Conservation (phyloP, 2,113 vertebrate species). For the Prionailurus viverrinus region DNA sequence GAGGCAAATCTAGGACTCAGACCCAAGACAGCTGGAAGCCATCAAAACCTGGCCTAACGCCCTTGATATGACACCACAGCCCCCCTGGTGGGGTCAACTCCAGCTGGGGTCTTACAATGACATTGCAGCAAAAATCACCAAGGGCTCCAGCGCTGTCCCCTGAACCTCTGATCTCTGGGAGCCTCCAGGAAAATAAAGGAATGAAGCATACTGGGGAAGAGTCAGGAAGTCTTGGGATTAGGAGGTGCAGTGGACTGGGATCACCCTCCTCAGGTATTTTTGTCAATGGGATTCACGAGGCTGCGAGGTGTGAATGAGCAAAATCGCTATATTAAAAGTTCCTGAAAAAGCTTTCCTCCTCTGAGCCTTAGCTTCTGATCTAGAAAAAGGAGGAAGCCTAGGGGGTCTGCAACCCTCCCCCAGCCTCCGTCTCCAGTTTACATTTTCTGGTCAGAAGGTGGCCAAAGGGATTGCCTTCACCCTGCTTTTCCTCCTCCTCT, state of each 20-base stretch:
- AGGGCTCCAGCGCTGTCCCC: background rate
- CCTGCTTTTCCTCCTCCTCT: background rate
- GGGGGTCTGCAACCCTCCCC: background rate
- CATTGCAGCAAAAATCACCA: background rate
- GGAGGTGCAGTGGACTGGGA: background rate
- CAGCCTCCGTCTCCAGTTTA: background rate
- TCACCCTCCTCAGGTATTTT: slow-evolving; percentile 72
- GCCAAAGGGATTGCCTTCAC: background rate
- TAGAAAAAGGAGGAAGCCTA: background rate
- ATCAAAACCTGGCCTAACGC: background rate
- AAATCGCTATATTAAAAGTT: slow-evolving; percentile 77
- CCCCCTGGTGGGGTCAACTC: background rate
- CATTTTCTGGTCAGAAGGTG: background rate
- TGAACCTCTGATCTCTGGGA: background rate
- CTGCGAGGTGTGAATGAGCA: slow-evolving; percentile 76
- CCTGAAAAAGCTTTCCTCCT: slow-evolving; percentile 62
- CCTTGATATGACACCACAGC: background rate
- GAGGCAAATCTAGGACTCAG: background rate
- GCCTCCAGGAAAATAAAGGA: background rate
- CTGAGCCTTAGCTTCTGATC: slow-evolving; percentile 41
- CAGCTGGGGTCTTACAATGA: background rate
- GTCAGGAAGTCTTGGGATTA: slow-evolving; percentile 26
- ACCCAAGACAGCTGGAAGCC: background rate
- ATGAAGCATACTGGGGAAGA: background rate
- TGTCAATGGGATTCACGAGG: slow-evolving; percentile 73